phyloP scores from a whole-genome alignment of 2,113 vertebrate genomes.

The Petromus typicus region DNA sequence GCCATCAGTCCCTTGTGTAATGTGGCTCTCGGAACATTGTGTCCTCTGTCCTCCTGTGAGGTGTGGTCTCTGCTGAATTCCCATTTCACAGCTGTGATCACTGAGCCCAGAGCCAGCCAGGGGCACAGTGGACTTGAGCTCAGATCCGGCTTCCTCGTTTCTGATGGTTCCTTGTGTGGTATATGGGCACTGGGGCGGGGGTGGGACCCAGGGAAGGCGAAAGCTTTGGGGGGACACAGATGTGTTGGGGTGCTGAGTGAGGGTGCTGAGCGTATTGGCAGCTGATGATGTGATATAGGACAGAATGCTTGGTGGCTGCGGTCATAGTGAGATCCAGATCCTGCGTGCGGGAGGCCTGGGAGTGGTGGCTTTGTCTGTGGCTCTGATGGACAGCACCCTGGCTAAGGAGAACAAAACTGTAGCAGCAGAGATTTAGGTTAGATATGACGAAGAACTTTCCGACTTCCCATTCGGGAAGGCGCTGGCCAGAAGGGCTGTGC shows the following conservation, averaged over 20 bases:
- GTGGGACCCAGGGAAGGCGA: accelerated
- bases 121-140: not conserved
- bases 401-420: slow-evolving; percentile 1
- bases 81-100: not conserved
- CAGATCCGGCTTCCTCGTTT: not conserved
- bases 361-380: accelerated
- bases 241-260: not conserved
- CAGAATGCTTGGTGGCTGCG: not conserved
- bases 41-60: too few relatives aligned
- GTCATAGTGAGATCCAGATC: accelerated
- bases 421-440: slow-evolving; percentile 69
- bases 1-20: accelerated
- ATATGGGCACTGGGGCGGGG: accelerated
- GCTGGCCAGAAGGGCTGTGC: not conserved
- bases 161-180: accelerated
- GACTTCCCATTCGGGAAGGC: accelerated
- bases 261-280: not conserved
- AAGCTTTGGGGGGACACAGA: not conserved
- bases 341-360: not conserved
- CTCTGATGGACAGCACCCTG: not conserved
- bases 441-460: slow-evolving; percentile 68
- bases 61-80: not conserved
- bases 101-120: not conserved
- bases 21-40: not conserved
- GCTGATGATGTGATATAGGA: too few relatives aligned